Percentiles rank a stretch among this genome's conserved stretches.
phyloP scores from a whole-genome alignment of 2,888 invertebrate genomes.

The Ophraella communa region DNA sequence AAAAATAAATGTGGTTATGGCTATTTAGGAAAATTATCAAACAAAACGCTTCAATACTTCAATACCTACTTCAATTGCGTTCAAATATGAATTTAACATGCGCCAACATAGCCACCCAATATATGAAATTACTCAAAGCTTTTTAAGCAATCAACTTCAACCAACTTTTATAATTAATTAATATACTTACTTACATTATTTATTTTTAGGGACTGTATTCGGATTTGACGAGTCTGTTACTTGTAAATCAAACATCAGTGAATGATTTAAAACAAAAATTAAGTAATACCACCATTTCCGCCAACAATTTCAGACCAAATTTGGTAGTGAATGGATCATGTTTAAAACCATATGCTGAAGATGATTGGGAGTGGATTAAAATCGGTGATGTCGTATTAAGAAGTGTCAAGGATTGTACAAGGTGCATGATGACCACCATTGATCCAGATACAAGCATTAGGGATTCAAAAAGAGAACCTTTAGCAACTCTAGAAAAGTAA shows the following conservation, averaged over 20 bases:
- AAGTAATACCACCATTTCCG: conserved; percentile 54
- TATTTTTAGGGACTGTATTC: conserved; percentile 61
- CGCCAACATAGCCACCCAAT: too few species aligned
- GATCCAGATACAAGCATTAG: conserved; percentile 61
- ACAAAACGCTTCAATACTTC: too few species aligned
- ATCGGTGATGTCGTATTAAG: conserved; percentile 63
- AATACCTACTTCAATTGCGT: too few species aligned
- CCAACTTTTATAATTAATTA: background rate
- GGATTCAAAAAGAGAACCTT: conserved; percentile 60
- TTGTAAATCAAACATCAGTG: conserved; percentile 64
- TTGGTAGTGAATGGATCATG: conserved; percentile 61
- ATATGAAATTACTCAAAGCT: too few species aligned
- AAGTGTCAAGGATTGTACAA: conserved; percentile 65
- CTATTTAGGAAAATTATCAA: too few species aligned
- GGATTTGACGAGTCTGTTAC: conserved; percentile 63
- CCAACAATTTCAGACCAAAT: conserved; percentile 65
- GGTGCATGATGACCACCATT: conserved; percentile 60
- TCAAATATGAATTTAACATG: too few species aligned
- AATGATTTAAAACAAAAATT: conserved; percentile 62
- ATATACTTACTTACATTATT: background rate
- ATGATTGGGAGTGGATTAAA: conserved; percentile 66
- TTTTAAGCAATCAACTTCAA: too few species aligned
- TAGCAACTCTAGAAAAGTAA: conserved; percentile 64
- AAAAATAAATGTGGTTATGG: too few species aligned
- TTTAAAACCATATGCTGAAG: conserved; percentile 61